phyloP scores from a whole-genome alignment of 2,888 invertebrate genomes.

The Cylindroiulus punctatus region DNA sequence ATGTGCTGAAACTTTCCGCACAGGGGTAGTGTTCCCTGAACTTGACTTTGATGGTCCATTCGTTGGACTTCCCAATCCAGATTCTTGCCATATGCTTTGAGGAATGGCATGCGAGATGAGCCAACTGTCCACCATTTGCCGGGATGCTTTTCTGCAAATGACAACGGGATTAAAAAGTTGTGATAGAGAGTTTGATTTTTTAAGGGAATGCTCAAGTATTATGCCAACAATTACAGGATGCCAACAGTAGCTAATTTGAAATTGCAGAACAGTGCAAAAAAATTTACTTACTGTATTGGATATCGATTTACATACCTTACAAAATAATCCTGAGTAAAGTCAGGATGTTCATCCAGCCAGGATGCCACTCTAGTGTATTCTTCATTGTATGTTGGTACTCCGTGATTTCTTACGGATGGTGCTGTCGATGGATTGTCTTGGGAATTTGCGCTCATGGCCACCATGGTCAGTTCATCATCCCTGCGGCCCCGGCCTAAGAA shows the following conservation, averaged over 20 bases:
- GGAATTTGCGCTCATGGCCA: conserved; percentile 33
- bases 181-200: neutral
- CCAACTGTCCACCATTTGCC: conserved; percentile 94
- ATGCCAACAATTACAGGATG: too few relatives aligned
- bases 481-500: conserved; percentile 55
- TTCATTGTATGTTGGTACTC: conserved; percentile 56
- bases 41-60: conserved; percentile 72
- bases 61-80: conserved; percentile 57
- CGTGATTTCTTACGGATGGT: neutral
- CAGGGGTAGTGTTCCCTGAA: conserved; percentile 92
- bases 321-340: conserved; percentile 95
- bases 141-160: conserved; percentile 82
- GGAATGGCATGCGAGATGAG: conserved; percentile 80
- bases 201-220: neutral
- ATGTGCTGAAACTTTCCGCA: conserved; percentile 92
- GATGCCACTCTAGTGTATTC: conserved; percentile 91
- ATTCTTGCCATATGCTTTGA: conserved; percentile 61
- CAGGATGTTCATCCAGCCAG: conserved; percentile 96
- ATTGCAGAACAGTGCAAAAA: too few relatives aligned
- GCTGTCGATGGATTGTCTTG: conserved; percentile 46
- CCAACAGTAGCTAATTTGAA: too few relatives aligned
- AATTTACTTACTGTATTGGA: too few relatives aligned
- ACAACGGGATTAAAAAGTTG: neutral
- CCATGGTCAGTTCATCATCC: conserved; percentile 54
- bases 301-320: conserved; percentile 74